Base-by-base conservation (phyloP, 2,888 invertebrate genomes). In the Thymelicus sylvestris region DNA sequence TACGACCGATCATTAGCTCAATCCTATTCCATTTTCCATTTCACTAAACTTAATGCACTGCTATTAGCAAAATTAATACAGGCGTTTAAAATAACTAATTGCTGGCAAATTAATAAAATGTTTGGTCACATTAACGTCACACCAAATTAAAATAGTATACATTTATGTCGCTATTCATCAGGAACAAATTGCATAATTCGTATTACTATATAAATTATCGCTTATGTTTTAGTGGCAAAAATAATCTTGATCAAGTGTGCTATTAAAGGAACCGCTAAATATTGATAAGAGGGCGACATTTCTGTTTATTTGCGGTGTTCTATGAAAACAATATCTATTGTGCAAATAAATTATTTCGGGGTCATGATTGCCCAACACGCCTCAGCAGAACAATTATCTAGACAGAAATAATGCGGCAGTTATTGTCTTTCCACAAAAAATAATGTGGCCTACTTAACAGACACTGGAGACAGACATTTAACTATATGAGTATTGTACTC, bases 321-420 rank as follows among this genome's bases (percentile, higher is more conserved):
- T 73, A 74, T 74, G 74, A 75, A 77, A 77, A 74, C 74, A 77
- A 75, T 62, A 67, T 31, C 70, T 71, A 74, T 77, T 76, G 74
- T 76, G 69, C 73, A 63, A 52, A 67, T 72, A 74, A 76, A 73
- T 74, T 73, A 75, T 72, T 48, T 61, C 50, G 62, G 62, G 61
- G 52, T 62, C 50, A 50, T 62, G 31, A 62, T 55, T 52, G 55
- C 44, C 65, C 55, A 55, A 48, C 62, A 62, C 61, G 62, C 31
- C 52, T 52, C 31, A 55, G 60, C 41, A 50, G 39, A 41, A 50
- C 64, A 48, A 60, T 61, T 67, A 67, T 67, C 52, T 61, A 52
- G 64, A 64, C 50, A 50, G 64, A 13, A 52, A 64, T 64, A 64
- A 64, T 48, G 52, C 52, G 15, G 8, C 50, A 24, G 64, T 64